These are phyloP conservation scores for Pristionchus japonicus DNA, from an alignment of 2,888 invertebrate species.

Conservation along the genomic window DNA sequence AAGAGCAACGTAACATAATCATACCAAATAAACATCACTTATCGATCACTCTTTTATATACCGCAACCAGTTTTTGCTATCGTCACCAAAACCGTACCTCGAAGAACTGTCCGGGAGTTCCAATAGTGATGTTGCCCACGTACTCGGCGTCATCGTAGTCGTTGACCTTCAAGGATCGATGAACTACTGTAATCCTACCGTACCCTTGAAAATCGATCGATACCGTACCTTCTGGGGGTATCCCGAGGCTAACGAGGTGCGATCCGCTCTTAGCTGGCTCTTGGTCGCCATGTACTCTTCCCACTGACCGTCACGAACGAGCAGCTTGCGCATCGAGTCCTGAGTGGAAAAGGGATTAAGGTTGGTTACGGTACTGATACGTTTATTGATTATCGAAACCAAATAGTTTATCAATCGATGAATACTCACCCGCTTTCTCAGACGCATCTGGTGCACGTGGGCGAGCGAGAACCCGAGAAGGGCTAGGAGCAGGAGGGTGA, in stretches of 20 bases:
- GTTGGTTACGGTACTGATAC: not conserved
- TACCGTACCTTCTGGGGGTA: not conserved
- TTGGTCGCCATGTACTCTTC: not conserved
- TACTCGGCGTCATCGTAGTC: conserved; percentile 40
- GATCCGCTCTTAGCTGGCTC: not conserved
- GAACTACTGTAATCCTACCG: not conserved
- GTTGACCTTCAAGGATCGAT: not conserved
- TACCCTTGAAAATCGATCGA: too few species aligned
- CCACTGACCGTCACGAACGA: not conserved
- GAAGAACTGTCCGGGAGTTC: conserved; percentile 1
- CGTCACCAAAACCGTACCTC: not conserved
- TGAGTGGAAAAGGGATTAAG: not conserved
- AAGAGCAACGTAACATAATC: too few species aligned
- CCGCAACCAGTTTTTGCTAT: not conserved
- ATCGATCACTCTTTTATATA: not conserved
- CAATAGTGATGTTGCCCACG: conserved; percentile 31
- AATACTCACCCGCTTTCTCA: not conserved
- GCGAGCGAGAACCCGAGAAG: not conserved
- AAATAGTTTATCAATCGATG: not conserved
- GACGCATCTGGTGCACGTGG: conserved; percentile 60
- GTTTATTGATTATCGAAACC: not conserved
- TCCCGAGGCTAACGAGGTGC: not conserved
- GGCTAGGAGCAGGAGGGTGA: not conserved
- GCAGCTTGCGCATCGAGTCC: not conserved
- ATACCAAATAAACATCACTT: too few species aligned